Conservation (phyloP, 2,888 invertebrate species). For the Pseudococcus longispinus region DNA sequence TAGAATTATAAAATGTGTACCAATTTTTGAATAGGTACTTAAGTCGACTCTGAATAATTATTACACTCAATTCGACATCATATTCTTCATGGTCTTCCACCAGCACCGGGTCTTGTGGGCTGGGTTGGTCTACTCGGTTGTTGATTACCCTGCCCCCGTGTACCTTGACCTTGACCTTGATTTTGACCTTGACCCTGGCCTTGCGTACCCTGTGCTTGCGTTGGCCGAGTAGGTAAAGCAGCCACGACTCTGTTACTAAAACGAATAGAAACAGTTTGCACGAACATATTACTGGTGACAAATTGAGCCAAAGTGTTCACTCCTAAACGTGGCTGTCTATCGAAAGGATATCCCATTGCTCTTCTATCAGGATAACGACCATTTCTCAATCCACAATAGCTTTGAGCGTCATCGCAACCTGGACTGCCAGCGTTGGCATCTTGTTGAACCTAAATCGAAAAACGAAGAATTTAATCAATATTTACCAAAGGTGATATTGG, state of each 20-base stretch:
- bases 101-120: neutral
- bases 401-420: constrained; percentile 75
- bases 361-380: constrained; percentile 80
- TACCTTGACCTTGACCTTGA: too few species aligned
- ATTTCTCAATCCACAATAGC: constrained; percentile 81
- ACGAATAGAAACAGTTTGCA: constrained; percentile 70
- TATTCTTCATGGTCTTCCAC: neutral
- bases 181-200: neutral
- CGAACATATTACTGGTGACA: constrained; percentile 75
- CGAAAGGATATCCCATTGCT: constrained; percentile 86
- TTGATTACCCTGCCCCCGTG: neutral
- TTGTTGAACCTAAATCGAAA: neutral
- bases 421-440: neutral
- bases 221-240: neutral
- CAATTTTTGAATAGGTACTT: too few species aligned
- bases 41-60: too few species aligned
- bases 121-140: neutral
- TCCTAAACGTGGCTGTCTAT: constrained; percentile 69
- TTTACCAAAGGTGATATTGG: too few species aligned
- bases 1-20: too few species aligned
- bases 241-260: constrained; percentile 65
- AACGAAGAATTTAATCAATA: neutral
- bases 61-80: too few species aligned
- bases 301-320: constrained; percentile 72
- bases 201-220: neutral